Evolutionary conservation across 2,888 invertebrate species (phyloP), one percentile per base, ranked within the genome.

Genomic region (Xylota segnis): DNA sequence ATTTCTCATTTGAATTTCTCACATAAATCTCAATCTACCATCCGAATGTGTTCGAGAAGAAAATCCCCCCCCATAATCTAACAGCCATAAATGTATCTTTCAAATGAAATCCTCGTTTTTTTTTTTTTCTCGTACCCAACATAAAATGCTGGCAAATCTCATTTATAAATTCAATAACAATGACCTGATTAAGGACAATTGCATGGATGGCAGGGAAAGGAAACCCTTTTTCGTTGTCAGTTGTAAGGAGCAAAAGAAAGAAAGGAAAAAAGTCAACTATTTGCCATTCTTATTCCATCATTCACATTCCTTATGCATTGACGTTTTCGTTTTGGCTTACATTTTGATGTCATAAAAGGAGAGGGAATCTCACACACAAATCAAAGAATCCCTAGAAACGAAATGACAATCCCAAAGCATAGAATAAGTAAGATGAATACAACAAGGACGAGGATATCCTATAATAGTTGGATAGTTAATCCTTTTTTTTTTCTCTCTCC

Each of bases 121-220:
- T n/a, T n/a, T n/a, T n/a, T 81, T 66, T 58, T 18, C 2, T 18
- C 29, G 43, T 14, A 12, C 16, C 7, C 10, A 23, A 37, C 72
- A 74, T 83, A 68, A 68, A 78, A 63, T 27, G 43, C 43, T 40
- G 34, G 63, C 56, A 72, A 72, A 75, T 86, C 75, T 72, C 82
- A 86, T 86, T 59, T 72, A 82, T 82, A 86, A 86, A 86, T 86
- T 86, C 86, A 86, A 86, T 86, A 82, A 76, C 76, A 86, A 86
- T 86, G 86, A 82, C 82, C 86, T 86, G 86, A 86, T 86, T 82
- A 86, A 47, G 82, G 72, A 77, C 86, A 86, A 86, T 86, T 82
- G 86, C 82, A 81, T 58, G 32, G 27, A 66, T 76, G 58, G 34
- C 4, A 63, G 54, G 1, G 52, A 59, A 58, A 40, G 50, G 45